Evolutionary conservation across 1,140 invertebrate genomes (phyloP), one percentile per base, ranked within the genome.

Genomic region (Thalassaphorura encarpata): DNA sequence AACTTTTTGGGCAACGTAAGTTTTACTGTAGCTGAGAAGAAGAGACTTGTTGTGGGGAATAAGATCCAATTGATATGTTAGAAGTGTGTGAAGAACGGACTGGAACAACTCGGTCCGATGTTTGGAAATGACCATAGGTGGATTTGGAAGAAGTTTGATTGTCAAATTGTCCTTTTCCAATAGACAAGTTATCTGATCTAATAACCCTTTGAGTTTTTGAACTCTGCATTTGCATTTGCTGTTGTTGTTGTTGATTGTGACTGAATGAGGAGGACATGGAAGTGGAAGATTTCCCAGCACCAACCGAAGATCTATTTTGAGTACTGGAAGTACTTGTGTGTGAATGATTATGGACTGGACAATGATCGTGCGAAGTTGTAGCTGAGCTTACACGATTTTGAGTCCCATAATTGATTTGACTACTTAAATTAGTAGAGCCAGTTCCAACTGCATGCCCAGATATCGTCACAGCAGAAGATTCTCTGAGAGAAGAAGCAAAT

Each of bases 21-120:
- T 55, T 45, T 61, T 61, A 41, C 29, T 42, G 52, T 65, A 65
- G 43, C 63, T 61, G 29, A 50, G 51, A 6, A 29, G 46, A 47
- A n/a, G 29, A 27, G 40, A 21, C 53, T 5, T 56, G 21, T 15
- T 28, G 19, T 18, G 36, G 13, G 15, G 27, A 36, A 43, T 46
- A 60, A 15, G 62, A 57, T 21, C 63, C 63, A n/a, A 65, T 39
- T 5, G 59, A 60, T 43, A 65, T 65, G 39, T 50, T 61, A 15
- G 59, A 61, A 19, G 59, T 50, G 18, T 57, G 56, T n/a, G 63
- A 51, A 27, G 59, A 60, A 16, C 54, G 49, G 16, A 65, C 60
- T 5, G 63, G 63, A 6, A 62, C 56, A 16, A 58, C 54, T 36
- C 59, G 51, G 19, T 65, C 60, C 2, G 50, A 40, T 1, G 54